Evolutionary conservation across 1,140 invertebrate species (phyloP), one percentile per base, ranked within the genome.

Genomic region (Drosophila gunungcola): DNA sequence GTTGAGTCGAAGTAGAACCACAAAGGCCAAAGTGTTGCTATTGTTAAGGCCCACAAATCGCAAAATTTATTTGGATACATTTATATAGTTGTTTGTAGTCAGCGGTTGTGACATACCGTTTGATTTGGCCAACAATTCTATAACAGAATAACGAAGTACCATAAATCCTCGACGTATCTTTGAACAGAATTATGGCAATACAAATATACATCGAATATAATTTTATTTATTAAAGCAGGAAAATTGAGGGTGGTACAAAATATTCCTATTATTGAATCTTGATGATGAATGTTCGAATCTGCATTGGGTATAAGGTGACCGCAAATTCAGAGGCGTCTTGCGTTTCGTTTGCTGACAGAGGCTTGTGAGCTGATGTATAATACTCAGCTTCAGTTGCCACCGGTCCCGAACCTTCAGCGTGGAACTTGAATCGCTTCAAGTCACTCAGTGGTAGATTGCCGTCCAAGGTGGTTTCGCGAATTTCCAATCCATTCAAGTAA

Each of bases 241-340:
- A 10, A 34, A 27, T 6, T 6, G 21, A 36, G 29, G 2, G 21
- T 32, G 9, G 12, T 16, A 39, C 4, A 13, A 3, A 16, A 29
- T 1, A 34, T 34, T 12, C 25, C 0, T 10, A 11, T 73, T 60
- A 52, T 4, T 58, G 9, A 12, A 34, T 70, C 10, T 52, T 67
- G 11, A 88, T 82, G 11, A 88, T 77, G 27, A 90, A 91, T 2
- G 90, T 91, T 6, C 90, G 90, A 41, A 91, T 91, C 56, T 91
- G 75, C 90, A 91, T 89, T 13, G 90, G 83, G 45, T 65, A 65
- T 49, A 91, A 25, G 10, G 81, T 81, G 25, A 91, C 69, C 3
- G 75, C 70, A 25, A 91, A 91, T 10, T 74, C 76, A 1, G 72
- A 58, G n/a, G 78, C 70, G 25, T 82, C 90, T 32, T 78, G 56